Evolutionary conservation across 2,797 vertebrate genomes (phyloP), one percentile per base, ranked within the genome.

Genomic region (Lagocephalus sceleratus): DNA sequence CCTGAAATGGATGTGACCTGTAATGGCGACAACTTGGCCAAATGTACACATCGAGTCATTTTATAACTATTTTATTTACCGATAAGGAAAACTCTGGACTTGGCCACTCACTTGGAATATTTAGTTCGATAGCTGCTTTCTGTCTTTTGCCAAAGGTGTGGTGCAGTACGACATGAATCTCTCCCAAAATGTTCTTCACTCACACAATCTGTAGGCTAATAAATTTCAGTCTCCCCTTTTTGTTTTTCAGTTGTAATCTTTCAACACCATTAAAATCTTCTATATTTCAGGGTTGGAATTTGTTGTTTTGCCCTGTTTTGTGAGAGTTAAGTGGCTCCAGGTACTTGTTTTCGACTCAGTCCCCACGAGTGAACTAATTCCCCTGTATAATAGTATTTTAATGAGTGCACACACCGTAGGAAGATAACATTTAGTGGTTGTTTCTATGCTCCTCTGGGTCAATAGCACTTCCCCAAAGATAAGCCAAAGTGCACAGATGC

Each of bases 71-170:
- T 92, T 88, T 92, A 90, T 94, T 91, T 92, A 89, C 91, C 93
- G 89, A 91, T 88, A 92, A 93, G 83, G 91, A 91, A 82, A 83
- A 76, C 88, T 91, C 88, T 88, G 79, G 91, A 90, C 88, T 87
- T 66, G 68, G 83, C 82, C 81, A 70, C 83, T 76, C 79, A 81
- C 74, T 81, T 78, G 81, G 78, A 77, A 17, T 38, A 57, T 57
- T 40, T 46, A 22, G 3, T 14, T 91, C 81, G 83, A 89, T 91
- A 87, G 93, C 92, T 93, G 92, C 93, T 94, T 94, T 85, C 76
- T 90, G 82, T 89, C 71, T 76, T 91, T 94, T 95, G 94, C 94
- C 94, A 95, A 96, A 96, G 93, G 92, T 90, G 89, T 91, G 88
- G 77, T 35, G 12, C 32, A 12, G 32, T 87, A 81, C 87, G 84